Base-by-base conservation (phyloP, 2,797 vertebrate species). In the Halcyon badia region DNA sequence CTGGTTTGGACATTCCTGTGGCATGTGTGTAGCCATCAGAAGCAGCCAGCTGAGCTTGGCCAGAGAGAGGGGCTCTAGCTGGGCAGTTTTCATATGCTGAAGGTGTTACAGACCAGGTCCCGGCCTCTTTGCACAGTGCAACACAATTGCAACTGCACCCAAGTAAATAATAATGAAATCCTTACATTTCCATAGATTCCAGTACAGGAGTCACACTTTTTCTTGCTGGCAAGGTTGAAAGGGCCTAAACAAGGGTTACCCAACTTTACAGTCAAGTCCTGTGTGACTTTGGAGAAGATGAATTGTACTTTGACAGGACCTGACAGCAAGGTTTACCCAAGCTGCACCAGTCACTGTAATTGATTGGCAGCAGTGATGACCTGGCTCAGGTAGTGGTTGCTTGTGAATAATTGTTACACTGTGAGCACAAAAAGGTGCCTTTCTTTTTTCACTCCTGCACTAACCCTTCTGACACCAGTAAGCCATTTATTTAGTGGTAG, bases 191-290 rank as follows among this genome's bases (percentile, higher is more conserved):
- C 13, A 1, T 35, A 46, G 18, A n/a, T 84, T 79, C 35, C 46
- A 56, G 46, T 9, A 8, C 30, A 14, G n/a, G n/a, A 31, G 10
- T 46, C 0, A 0, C 6, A 4, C 16, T 37, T 58, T 13, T 22
- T 19, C 28, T 49, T 8, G 4, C 30, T 46, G 33, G 30, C 0
- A 3, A 49, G 35, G 41, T 4, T 30, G 28, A 70, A 31, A 0
- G 3, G 46, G 17, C 49, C 70, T 51, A 20, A 25, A 21, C 22
- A 22, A 14, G 21, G 12, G 57, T 54, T n/a, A 9, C 18, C 24
- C 24, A 20, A 17, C 12, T 44, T 41, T 15, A 4, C 33, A 21
- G 35, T 3, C 10, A 39, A 18, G 12, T 0, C 1, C 2, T 4
- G 17, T 10, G 21, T 70, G 51, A 14, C 46, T 25, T 20, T 54